Evolutionary conservation across 1,140 invertebrate species (phyloP), one percentile per base, ranked within the genome.

Genomic region (Macrosteles quadrilineatus): DNA sequence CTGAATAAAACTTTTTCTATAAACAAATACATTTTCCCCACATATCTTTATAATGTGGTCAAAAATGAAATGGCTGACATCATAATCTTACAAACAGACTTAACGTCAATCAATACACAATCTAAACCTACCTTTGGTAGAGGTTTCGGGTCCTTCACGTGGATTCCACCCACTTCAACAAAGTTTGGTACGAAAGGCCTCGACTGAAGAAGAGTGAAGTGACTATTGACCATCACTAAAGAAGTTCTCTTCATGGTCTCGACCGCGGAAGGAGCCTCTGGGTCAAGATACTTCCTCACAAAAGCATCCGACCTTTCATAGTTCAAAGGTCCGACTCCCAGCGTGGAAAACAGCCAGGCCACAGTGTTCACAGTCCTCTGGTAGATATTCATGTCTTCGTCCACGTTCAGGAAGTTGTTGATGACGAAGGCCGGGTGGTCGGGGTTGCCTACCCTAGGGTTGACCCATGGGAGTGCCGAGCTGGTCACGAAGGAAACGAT

Each of bases 131-230:
- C 86, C 66, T 82, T 73, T 12, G 84, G 82, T 69, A 90, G 73
- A 11, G 81, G 80, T 71, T 86, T 85, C 0, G 85, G 74, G 68
- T 85, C 77, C 19, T 23, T 67, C 4, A 73, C 30, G 43, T 73
- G 70, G 69, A 87, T 78, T 1, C 88, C 89, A 32, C 87, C 88
- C 31, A 91, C 78, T 80, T 90, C 87, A 14, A 89, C 84, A 1
- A 89, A 79, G 70, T 84, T 85, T 0, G 88, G 85, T 0, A 86
- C 82, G 59, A 85, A 77, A n/a, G 88, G 81, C 64, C 81, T 82
- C 0, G 85, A 84, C 17, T 83, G 82, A 67, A 83, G 85, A 4
- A 89, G 14, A 19, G 63, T 72, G 23, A 75, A 74, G 69, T 80
- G 78, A 27, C 77, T 76, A 69, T 81, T 79, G 0, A 75, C 67